Evolutionary conservation across 23 tunicate genomes (phyloP).

Genomic region (Pegea sp.): DNA sequence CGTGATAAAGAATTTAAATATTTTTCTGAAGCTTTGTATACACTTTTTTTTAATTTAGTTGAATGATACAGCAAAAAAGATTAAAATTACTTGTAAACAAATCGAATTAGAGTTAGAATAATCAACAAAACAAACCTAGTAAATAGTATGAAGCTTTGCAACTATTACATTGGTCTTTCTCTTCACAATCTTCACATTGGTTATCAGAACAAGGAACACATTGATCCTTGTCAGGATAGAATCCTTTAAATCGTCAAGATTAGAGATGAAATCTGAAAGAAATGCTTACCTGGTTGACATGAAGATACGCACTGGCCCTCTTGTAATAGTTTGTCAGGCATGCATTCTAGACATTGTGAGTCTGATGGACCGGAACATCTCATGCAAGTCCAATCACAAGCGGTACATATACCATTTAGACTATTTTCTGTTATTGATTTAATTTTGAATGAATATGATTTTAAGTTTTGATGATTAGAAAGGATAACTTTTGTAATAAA

Average conservation of each 20-base stretch:
- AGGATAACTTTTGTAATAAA: too few relatives aligned
- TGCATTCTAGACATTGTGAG: conserved; percentile 56
- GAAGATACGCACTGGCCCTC: conserved; percentile 44
- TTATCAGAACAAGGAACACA: conserved; percentile 34
- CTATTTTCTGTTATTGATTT: too few relatives aligned
- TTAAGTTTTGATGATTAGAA: too few relatives aligned
- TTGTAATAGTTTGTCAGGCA: conserved; percentile 32
- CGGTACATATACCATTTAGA: conserved; percentile 47
- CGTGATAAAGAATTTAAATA: too few relatives aligned
- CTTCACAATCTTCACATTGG: conserved; percentile 23
- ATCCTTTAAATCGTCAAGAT: too few relatives aligned
- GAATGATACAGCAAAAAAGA: too few relatives aligned
- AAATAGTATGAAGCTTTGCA: conserved; percentile 15
- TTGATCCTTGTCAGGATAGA: too few relatives aligned
- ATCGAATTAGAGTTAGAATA: too few relatives aligned
- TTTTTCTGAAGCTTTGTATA: too few relatives aligned
- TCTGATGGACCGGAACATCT: conserved; percentile 41
- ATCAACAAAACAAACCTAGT: conserved; percentile 37
- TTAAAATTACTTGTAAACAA: too few relatives aligned
- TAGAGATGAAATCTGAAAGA: neutral
- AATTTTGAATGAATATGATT: too few relatives aligned
- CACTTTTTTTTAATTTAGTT: too few relatives aligned
- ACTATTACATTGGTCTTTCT: conserved; percentile 10
- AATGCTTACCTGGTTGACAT: conserved; percentile 39
- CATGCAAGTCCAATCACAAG: conserved; percentile 77